Evolutionary conservation across 2,113 vertebrate species (phyloP).

Genomic region (Nipponia nippon): DNA sequence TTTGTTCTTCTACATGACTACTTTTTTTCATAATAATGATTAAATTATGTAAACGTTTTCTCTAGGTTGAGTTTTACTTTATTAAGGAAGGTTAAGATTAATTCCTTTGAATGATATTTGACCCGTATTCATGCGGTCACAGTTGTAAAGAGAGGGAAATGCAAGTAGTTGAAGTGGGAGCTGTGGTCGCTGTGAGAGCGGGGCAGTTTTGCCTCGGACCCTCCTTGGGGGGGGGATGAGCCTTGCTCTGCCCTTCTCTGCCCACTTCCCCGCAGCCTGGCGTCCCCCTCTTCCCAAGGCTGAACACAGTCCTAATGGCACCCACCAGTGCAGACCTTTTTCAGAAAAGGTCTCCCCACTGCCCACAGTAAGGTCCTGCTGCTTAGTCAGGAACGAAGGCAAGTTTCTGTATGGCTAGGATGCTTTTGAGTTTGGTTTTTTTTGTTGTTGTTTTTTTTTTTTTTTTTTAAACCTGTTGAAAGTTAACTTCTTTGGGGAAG

Average conservation of each 20-base stretch:
- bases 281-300: fast-evolving
- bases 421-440: neutral
- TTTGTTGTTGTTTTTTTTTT: too few species aligned
- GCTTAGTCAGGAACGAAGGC: neutral
- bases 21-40: neutral
- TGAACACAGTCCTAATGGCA: neutral
- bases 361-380: neutral
- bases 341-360: neutral
- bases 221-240: neutral
- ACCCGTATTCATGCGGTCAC: fast-evolving
- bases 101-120: neutral
- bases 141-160: neutral
- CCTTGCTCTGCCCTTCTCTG: neutral
- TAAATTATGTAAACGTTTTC: neutral
- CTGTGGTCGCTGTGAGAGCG: too few species aligned
- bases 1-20: neutral
- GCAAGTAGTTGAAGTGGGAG: neutral
- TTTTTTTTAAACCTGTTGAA: neutral
- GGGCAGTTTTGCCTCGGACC: neutral
- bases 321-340: neutral
- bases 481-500: neutral
- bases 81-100: neutral
- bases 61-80: neutral
- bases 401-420: neutral
- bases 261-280: neutral